phyloP scores from a whole-genome alignment of 2,797 vertebrate genomes.

The Sciurus carolinensis region DNA sequence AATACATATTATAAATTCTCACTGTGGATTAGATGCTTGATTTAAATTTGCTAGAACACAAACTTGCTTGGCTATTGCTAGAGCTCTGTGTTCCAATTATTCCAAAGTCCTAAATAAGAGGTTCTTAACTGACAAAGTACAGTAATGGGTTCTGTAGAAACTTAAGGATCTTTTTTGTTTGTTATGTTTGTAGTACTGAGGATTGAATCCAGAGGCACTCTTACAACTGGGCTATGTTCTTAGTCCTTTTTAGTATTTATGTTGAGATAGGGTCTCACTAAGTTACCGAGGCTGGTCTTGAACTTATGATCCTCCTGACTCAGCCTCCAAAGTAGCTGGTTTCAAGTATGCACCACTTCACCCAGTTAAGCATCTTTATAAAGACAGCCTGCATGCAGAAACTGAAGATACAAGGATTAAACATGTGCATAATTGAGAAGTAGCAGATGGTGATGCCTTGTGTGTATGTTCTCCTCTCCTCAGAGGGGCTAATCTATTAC shows the following conservation, averaged over 20 bases:
- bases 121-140: background rate
- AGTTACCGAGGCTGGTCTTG: no score
- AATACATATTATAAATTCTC: slow-evolving; percentile 16
- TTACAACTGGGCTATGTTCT: no score
- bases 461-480: background rate
- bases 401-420: background rate
- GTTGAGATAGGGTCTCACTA: no score
- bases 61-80: background rate
- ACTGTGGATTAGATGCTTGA: slow-evolving; percentile 6
- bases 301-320: no score
- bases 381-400: background rate
- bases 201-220: no score
- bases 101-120: background rate
- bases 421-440: background rate
- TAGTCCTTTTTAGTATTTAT: no score
- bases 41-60: slow-evolving; percentile 55
- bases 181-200: no score
- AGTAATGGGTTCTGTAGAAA: background rate
- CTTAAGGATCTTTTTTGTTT: background rate
- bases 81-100: background rate
- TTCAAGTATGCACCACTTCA: no score
- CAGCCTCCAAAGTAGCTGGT: no score
- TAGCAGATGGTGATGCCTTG: no score
- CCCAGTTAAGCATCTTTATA: background rate
- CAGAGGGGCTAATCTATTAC: background rate